phyloP scores from a whole-genome alignment of 1,140 invertebrate species.

The Luehdorfia chinensis region DNA sequence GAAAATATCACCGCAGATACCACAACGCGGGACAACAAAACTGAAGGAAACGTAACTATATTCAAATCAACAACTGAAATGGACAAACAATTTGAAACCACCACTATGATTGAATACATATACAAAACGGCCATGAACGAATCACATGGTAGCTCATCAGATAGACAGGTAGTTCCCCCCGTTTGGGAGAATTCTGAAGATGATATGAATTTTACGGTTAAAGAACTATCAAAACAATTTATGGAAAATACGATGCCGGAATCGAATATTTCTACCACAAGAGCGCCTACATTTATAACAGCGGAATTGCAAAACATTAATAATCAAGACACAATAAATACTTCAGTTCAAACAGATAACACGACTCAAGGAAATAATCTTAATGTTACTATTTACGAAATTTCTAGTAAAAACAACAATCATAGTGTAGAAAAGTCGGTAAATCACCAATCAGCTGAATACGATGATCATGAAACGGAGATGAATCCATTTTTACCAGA shows the following conservation, averaged over 20 bases:
- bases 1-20: constrained; percentile 8
- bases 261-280: constrained; percentile 8
- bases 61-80: constrained; percentile 16
- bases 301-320: constrained; percentile 7
- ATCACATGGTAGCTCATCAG: constrained; percentile 15
- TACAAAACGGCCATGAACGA: constrained; percentile 38
- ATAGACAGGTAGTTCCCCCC: constrained; percentile 31
- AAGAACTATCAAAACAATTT: constrained; percentile 24
- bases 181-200: constrained; percentile 61
- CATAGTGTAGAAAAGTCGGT: constrained; percentile 31
- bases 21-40: constrained; percentile 10
- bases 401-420: constrained; percentile 48
- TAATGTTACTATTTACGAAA: constrained; percentile 63
- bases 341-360: constrained; percentile 23
- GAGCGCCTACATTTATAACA: constrained; percentile 8
- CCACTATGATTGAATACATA: constrained; percentile 54
- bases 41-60: constrained; percentile 14
- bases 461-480: constrained; percentile 68
- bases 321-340: constrained; percentile 17
- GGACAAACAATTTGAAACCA: constrained; percentile 33
- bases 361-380: constrained; percentile 46
- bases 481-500: constrained; percentile 83
- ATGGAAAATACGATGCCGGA: constrained; percentile 4
- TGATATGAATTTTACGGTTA: constrained; percentile 29
- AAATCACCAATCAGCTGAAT: constrained; percentile 44